phyloP scores from a whole-genome alignment of 2,888 invertebrate genomes.

The Acronicta aceris region DNA sequence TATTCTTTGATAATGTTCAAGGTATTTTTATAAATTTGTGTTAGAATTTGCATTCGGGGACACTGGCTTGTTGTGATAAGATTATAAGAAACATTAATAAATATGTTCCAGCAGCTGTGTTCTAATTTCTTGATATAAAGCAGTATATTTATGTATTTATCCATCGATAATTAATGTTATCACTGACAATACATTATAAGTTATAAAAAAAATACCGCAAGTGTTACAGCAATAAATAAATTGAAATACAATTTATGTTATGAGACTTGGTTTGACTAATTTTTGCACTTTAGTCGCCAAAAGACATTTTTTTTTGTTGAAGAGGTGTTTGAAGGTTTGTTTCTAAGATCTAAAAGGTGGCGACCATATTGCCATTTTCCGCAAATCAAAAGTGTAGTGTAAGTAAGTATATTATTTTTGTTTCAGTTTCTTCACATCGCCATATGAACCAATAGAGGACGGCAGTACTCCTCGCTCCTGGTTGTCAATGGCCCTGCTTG shows the following conservation, averaged over 20 bases:
- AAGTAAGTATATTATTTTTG: constrained; percentile 1
- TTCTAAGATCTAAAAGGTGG: no score
- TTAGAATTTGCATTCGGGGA: constrained; percentile 9
- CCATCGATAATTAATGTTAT: no score
- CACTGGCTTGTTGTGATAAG: constrained; percentile 23
- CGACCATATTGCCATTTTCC: no score
- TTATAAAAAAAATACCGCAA: no score
- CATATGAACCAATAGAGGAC: constrained; percentile 83
- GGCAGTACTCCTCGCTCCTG: constrained; percentile 84
- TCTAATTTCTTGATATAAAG: constrained; percentile 10
- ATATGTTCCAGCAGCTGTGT: constrained; percentile 11
- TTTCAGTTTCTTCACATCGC: constrained; percentile 85
- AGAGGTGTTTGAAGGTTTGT: no score
- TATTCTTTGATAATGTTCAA: constrained; percentile 27
- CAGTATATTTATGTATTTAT: background rate
- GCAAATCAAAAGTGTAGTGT: no score
- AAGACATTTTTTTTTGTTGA: no score
- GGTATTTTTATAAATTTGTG: constrained; percentile 19
- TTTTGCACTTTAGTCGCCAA: no score
- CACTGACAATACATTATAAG: no score
- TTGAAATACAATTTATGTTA: no score
- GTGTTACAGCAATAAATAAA: no score
- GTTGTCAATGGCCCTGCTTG: constrained; percentile 91
- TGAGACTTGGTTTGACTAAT: no score
- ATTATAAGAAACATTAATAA: constrained; percentile 15